Evolutionary conservation across 2,888 invertebrate genomes (phyloP), one percentile per base, ranked within the genome.

Genomic region (Linyphia triangularis): DNA sequence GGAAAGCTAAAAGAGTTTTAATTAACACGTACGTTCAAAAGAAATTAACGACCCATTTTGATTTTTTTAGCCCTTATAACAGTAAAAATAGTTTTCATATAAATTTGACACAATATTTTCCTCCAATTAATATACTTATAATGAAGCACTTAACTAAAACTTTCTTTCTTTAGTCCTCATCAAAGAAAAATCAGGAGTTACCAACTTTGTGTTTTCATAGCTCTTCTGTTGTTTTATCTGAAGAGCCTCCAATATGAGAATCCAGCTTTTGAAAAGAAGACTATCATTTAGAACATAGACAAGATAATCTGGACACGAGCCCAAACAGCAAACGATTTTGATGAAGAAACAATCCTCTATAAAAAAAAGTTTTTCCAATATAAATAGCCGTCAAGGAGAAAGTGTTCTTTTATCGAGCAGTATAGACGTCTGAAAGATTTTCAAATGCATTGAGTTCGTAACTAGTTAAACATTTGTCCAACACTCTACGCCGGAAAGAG

Each of bases 141-240:
- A 51, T 51, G 19, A 51, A 51, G 19, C 16, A 19, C 51, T 51
- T 51, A 19, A 51, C 5, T 7, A 51, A 19, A 51, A 51, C 16
- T n/a, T 51, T 19, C 16, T 0, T 51, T 51, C 51, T n/a, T 51
- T 51, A 6, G 13, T n/a, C n/a, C 10, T 63, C 37, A 16, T 69
- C 13, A 7, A n/a, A 7, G 4, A 43, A 43, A 16, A 43, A 43
- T 43, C 7, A 43, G 43, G 16, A 43, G 16, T 43, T n/a, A n/a
- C n/a, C n/a, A n/a, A 57, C 77, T 40, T 63, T 40, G 40, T 77
- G 77, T 77, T 77, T 77, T 77, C 77, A 65, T 63, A 63, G 77
- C 77, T 63, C 77, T 77, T 77, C 37, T 43, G 16, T 63, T 77
- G 40, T 40, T 6, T 10, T 3, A 13, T 16, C 26, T 26, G 24